phyloP scores from a whole-genome alignment of 2,797 vertebrate genomes.

The Salarias fasciatus region DNA sequence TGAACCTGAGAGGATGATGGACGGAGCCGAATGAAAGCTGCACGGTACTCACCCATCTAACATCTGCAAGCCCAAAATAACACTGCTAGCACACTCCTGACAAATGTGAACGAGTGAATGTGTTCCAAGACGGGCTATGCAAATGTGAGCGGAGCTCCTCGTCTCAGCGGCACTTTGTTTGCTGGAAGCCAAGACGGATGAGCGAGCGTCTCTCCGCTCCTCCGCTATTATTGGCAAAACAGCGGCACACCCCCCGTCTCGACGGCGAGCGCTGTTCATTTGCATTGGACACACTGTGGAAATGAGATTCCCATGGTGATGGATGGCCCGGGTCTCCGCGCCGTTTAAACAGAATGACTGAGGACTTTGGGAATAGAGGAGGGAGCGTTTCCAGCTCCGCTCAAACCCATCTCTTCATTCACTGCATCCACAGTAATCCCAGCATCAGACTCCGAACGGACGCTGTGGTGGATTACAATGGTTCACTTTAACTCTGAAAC shows the following conservation, averaged over 20 bases:
- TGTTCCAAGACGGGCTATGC: conserved; percentile 16
- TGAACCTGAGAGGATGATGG: no score
- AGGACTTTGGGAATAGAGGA: neutral
- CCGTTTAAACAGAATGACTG: conserved; percentile 44
- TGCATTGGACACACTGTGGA: conserved; percentile 71
- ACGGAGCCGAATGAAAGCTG: no score
- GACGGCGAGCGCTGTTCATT: conserved; percentile 60
- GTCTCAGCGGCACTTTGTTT: no score
- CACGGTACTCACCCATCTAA: no score
- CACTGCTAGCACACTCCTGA: conserved; percentile 13
- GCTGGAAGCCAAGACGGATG: conserved; percentile 53
- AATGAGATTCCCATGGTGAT: conserved; percentile 70
- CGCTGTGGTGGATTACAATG: no score
- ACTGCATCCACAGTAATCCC: neutral
- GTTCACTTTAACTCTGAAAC: no score
- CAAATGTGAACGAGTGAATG: conserved; percentile 10
- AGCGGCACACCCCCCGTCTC: conserved; percentile 27
- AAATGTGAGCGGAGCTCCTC: conserved; percentile 29
- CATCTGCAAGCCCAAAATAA: neutral
- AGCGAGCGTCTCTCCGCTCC: conserved; percentile 37
- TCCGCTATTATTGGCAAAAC: conserved; percentile 49
- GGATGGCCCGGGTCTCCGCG: conserved; percentile 54
- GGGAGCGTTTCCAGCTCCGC: conserved; percentile 1
- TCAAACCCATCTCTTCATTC: conserved; percentile 17
- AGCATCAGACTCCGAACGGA: conserved; percentile 18